Evolutionary conservation across 1,140 invertebrate species (phyloP).

Genomic region (Rhizoglyphus robini): DNA sequence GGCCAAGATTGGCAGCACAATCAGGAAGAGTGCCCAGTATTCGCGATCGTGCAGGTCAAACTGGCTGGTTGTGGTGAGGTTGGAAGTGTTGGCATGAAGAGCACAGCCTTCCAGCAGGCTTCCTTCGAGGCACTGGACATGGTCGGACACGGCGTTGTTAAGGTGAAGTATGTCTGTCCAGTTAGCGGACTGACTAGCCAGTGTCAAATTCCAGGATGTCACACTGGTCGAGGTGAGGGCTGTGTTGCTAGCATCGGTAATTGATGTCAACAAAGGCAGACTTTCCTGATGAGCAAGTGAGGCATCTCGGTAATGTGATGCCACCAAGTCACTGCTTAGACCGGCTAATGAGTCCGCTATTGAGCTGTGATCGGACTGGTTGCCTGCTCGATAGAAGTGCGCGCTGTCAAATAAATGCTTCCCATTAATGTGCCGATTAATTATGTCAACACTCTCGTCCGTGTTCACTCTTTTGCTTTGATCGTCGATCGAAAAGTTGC

Average conservation of each 20-base stretch:
- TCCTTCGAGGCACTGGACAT: background rate
- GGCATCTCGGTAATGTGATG: background rate
- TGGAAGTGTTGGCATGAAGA: background rate
- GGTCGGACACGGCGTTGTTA: background rate
- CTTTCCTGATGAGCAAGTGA: background rate
- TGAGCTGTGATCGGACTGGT: constrained; percentile 5
- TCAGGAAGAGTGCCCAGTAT: constrained; percentile 68
- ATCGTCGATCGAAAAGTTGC: constrained; percentile 2
- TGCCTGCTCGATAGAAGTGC: background rate
- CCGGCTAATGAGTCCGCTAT: background rate
- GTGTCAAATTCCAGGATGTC: background rate
- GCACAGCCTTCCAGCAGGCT: background rate
- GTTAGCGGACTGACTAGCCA: constrained; percentile 1
- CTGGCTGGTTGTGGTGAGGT: background rate
- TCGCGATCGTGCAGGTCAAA: constrained; percentile 29
- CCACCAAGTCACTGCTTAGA: background rate
- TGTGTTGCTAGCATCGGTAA: background rate
- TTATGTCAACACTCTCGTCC: constrained; percentile 5
- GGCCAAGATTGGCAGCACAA: constrained; percentile 80
- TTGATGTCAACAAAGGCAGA: background rate
- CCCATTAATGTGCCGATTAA: constrained; percentile 13
- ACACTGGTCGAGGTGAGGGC: background rate
- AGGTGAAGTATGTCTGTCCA: background rate
- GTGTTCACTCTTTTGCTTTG: background rate
- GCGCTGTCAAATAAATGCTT: background rate